phyloP scores from a whole-genome alignment of 2,113 vertebrate genomes.

The Phodopus roborovskii region DNA sequence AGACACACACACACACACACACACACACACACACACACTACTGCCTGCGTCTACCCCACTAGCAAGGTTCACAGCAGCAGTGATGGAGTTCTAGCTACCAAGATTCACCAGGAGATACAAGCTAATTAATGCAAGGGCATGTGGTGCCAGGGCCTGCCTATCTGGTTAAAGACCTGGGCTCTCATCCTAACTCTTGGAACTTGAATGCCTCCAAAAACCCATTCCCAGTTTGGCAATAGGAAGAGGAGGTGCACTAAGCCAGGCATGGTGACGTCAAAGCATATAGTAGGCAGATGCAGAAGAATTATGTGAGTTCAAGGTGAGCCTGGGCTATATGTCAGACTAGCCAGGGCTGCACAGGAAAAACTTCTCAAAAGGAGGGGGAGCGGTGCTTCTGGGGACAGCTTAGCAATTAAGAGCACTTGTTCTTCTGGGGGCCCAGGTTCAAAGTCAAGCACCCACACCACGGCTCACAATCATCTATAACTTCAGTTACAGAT shows the following conservation, averaged over 20 bases:
- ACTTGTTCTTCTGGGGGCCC: background rate
- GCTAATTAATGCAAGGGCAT: background rate
- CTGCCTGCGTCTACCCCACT: background rate
- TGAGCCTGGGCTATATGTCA: background rate
- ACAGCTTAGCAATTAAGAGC: background rate
- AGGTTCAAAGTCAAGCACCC: background rate
- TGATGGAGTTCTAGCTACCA: background rate
- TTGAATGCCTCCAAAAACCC: background rate
- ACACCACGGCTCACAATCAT: no score
- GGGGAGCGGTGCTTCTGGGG: background rate
- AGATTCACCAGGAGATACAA: background rate
- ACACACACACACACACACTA: background rate
- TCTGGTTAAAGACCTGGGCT: background rate
- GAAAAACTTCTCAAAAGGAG: no score
- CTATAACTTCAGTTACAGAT: no score
- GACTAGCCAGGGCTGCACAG: background rate
- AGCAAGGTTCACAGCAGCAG: background rate
- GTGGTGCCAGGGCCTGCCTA: background rate
- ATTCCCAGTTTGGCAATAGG: background rate
- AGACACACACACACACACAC: background rate
- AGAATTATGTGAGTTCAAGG: background rate
- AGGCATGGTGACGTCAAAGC: background rate
- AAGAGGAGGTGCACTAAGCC: background rate
- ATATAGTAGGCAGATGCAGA: background rate
- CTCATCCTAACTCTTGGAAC: background rate